phyloP scores from a whole-genome alignment of 2,113 vertebrate species.

The Ginglymostoma cirratum region DNA sequence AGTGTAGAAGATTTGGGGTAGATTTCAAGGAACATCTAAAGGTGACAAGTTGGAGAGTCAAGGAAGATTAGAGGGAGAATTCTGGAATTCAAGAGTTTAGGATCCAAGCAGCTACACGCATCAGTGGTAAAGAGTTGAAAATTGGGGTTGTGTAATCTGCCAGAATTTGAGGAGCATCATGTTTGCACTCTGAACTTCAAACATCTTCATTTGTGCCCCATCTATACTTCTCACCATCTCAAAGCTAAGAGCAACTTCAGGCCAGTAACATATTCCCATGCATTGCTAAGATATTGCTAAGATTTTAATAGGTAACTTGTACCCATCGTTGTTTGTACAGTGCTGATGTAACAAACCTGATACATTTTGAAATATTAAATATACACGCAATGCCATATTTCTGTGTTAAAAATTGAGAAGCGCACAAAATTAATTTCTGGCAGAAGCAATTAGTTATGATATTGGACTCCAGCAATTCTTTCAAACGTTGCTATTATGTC shows the following conservation, averaged over 20 bases:
- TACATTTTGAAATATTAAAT: background rate
- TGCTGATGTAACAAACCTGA: background rate
- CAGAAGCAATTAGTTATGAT: slow-evolving; percentile 1
- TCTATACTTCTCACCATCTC: background rate
- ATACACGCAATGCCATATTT: background rate
- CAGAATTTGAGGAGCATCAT: background rate
- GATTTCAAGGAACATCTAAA: background rate
- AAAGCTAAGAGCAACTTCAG: background rate
- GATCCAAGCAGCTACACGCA: background rate
- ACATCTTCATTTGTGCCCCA: background rate
- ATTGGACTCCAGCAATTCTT: background rate
- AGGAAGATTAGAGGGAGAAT: background rate
- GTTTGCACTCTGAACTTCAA: background rate
- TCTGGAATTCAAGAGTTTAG: background rate
- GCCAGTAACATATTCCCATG: background rate
- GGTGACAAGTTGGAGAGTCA: background rate
- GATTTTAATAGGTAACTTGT: background rate
- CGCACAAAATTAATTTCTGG: background rate
- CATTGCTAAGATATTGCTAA: background rate
- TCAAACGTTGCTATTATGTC: background rate
- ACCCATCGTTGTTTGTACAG: background rate
- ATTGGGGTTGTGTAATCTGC: background rate
- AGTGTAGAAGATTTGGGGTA: background rate
- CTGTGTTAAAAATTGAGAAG: background rate
- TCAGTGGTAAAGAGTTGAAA: background rate